Base-by-base conservation (phyloP, 2,113 vertebrate genomes). In the Xiphophorus hellerii region DNA sequence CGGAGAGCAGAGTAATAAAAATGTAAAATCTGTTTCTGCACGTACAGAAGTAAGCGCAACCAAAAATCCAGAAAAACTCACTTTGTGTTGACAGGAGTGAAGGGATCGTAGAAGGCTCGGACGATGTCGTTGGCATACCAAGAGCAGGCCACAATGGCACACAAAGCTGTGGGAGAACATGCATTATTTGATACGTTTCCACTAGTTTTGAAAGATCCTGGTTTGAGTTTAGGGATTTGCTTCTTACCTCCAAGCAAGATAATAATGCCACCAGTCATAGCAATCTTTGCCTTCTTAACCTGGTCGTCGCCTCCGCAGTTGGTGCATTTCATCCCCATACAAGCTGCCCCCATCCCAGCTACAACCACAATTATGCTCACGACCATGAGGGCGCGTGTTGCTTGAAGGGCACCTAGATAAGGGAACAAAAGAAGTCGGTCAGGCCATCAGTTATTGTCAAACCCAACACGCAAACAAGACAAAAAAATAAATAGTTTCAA, bases 321-420 rank as follows among this genome's bases (percentile, higher is more conserved):
- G 2, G 96, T 97, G 87, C 97, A 98, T 76, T 97, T 98, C 97
- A 98, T 98, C 31, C 97, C 97, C 94, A 96, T 96, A 27, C 85
- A 83, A 37, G 96, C 93, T 1, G 93, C 92, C 0, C 94, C 93
- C 71, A 96, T 77, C 31, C 94, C 96, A 0, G 87, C 74, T 22
- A 93, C 44, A 0, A 93, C 84, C 35, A 96, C 73, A 5, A 98
- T 89, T 5, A 96, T 90, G 0, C 94, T 88, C 6, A 97, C 79
- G 8, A 97, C 90, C 96, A 97, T 98, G 51, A 98, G 94, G 7
- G 96, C 96, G 0, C 97, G 93, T 0, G 96, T 96, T 70, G 96
- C 95, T 88, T 98, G 97, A 4, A 95, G 71, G 66, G 95, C 69
- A 62, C 90, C 96, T 97, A 86, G 28, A 30, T 1, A 66, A 66